Conservation (phyloP, 2,113 vertebrate genomes). For the Peromyscus leucopus region DNA sequence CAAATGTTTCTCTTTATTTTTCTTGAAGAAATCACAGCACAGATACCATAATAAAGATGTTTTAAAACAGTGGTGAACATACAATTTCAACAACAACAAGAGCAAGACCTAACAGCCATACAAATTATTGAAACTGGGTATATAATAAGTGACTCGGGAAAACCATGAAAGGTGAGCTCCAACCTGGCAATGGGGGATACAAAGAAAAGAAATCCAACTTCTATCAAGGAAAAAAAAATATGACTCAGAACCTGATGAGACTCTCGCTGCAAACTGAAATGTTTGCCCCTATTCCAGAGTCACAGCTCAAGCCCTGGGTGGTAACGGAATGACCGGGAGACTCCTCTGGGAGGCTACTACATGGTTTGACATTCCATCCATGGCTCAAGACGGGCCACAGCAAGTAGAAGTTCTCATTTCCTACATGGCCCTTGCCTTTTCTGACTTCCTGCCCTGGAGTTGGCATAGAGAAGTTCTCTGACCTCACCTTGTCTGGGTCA, state of each 20-base stretch:
- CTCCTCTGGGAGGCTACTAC: background rate
- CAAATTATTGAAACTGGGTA: background rate
- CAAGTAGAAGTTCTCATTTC: background rate
- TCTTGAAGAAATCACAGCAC: background rate
- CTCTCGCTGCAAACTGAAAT: background rate
- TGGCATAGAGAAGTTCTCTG: background rate
- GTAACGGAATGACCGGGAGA: background rate
- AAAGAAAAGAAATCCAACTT: background rate
- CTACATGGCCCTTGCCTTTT: background rate
- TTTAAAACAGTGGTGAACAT: background rate
- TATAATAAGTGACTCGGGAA: background rate
- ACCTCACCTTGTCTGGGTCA: background rate
- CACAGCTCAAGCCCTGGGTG: background rate
- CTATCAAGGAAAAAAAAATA: background rate
- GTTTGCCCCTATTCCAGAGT: background rate
- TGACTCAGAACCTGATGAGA: background rate
- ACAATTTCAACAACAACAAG: background rate
- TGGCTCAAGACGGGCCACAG: background rate
- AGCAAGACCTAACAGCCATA: background rate
- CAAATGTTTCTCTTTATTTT: background rate
- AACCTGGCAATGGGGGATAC: background rate
- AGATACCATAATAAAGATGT: background rate
- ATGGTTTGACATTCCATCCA: background rate
- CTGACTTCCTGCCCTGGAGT: background rate
- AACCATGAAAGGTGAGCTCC: background rate